Evolutionary conservation across 2,888 invertebrate genomes (phyloP).

Genomic region (Tipula helvola): DNA sequence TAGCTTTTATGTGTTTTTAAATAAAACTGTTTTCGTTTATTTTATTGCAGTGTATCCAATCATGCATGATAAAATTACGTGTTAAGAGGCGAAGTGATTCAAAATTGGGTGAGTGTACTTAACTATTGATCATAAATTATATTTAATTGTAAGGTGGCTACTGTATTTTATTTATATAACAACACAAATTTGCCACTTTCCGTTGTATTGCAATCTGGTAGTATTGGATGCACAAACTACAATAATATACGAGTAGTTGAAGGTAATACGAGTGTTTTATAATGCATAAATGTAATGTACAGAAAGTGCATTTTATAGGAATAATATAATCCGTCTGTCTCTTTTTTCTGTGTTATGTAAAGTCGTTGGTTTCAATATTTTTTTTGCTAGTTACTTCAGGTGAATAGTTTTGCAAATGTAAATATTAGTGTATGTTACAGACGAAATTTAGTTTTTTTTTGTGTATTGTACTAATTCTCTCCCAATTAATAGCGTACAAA

Average conservation of each 20-base stretch:
- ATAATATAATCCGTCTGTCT: neutral
- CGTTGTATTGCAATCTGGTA: neutral
- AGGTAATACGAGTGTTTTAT: neutral
- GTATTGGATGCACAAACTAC: neutral
- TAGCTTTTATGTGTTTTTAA: neutral
- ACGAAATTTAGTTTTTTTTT: neutral
- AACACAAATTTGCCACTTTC: neutral
- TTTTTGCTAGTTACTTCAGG: neutral
- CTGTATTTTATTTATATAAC: neutral
- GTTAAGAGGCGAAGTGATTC: slow-evolving; percentile 82
- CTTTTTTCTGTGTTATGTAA: neutral
- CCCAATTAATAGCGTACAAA: neutral
- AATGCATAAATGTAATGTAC: neutral
- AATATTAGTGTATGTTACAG: neutral
- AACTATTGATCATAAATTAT: neutral
- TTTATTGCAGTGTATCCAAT: slow-evolving; percentile 79
- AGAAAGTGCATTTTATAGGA: neutral
- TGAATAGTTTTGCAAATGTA: neutral
- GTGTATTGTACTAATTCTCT: neutral
- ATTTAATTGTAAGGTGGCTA: neutral
- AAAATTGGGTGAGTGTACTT: slow-evolving; percentile 62
- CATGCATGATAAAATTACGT: slow-evolving; percentile 85
- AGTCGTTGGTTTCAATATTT: neutral
- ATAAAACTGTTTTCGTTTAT: slow-evolving; percentile 4
- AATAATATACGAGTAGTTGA: neutral